phyloP scores from a whole-genome alignment of 2,888 invertebrate genomes.

The Tenodera sinensis region DNA sequence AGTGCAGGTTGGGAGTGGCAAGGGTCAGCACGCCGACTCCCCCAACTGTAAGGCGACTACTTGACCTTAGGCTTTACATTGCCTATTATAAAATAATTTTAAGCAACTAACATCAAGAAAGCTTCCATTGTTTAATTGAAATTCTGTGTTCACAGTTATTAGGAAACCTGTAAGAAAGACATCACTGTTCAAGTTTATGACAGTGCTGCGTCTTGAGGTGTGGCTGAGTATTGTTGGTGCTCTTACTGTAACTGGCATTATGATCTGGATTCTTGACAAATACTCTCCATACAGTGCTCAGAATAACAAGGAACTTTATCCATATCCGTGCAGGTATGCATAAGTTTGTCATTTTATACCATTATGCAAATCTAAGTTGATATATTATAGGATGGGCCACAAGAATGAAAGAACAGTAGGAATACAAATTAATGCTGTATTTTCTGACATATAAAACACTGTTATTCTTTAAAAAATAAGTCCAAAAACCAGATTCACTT shows the following conservation, averaged over 20 bases:
- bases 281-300: constrained; percentile 86
- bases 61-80: no score
- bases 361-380: no score
- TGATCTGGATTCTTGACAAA: constrained; percentile 86
- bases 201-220: constrained; percentile 80
- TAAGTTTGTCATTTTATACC: background rate
- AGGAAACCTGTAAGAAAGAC: constrained; percentile 77
- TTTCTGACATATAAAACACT: no score
- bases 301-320: constrained; percentile 76
- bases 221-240: constrained; percentile 87
- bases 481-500: no score
- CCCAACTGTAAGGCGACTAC: no score
- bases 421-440: no score
- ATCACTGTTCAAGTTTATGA: constrained; percentile 90
- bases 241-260: constrained; percentile 73
- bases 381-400: no score
- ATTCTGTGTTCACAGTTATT: constrained; percentile 60
- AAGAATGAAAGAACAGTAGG: no score
- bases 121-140: background rate
- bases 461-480: no score
- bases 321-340: constrained; percentile 65
- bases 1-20: no score
- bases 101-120: background rate
- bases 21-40: no score
- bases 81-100: no score